Evolutionary conservation across 2,113 vertebrate species (phyloP).

Genomic region (Nycticorax nycticorax): DNA sequence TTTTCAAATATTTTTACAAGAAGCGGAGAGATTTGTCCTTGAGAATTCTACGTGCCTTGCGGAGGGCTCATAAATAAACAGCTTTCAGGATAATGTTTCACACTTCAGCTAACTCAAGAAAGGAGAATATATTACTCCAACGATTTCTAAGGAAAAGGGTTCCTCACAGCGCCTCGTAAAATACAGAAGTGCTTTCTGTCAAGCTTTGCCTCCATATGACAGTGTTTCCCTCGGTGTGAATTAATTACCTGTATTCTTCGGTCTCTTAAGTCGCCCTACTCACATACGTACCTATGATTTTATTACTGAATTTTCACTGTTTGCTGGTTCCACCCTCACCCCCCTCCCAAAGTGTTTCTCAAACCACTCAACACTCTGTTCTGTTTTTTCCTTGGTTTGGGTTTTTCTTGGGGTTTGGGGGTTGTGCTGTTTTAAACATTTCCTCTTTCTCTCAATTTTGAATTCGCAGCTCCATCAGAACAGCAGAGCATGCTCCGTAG

Average conservation of each 20-base stretch:
- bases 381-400: not conserved
- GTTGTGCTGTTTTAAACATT: not conserved
- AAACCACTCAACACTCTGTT: not conserved
- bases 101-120: conserved; percentile 27
- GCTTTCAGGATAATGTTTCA: conserved; percentile 49
- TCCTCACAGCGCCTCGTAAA: conserved; percentile 8
- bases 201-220: not conserved
- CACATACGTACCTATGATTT: not conserved
- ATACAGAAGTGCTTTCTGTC: conserved; percentile 4
- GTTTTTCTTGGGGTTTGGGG: not conserved
- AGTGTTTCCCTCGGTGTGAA: not conserved
- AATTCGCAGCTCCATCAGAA: not conserved
- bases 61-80: conserved; percentile 36
- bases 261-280: not conserved
- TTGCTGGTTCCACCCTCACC: not conserved
- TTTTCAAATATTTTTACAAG: conserved; percentile 56
- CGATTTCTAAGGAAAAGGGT: not conserved
- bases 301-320: not conserved
- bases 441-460: not conserved
- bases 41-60: conserved; percentile 4
- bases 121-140: not conserved
- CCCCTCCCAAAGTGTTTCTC: not conserved
- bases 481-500: not conserved
- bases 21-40: conserved; percentile 22
- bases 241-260: not conserved